These are phyloP conservation scores for Heliconius himera DNA, from an alignment of 1,140 invertebrate genomes.

Conservation along the genomic window DNA sequence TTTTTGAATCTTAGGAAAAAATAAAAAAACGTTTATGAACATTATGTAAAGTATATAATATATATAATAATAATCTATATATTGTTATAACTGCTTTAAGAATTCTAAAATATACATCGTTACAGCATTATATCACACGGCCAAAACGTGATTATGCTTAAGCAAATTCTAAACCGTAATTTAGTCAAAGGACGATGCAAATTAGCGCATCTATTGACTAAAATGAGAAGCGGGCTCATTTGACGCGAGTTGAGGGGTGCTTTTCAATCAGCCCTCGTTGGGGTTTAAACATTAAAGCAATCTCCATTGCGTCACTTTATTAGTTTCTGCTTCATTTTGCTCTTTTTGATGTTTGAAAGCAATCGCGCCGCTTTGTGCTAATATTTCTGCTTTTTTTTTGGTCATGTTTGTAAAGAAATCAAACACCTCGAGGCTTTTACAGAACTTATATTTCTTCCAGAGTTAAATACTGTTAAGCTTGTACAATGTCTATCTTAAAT, in stretches of 20 bases:
- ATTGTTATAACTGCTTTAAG: background rate
- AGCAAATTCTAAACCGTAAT: conserved; percentile 50
- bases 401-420: too few species aligned
- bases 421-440: too few species aligned
- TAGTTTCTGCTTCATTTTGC: conserved; percentile 74
- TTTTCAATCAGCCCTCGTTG: conserved; percentile 76
- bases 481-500: too few species aligned
- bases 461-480: too few species aligned
- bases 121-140: background rate
- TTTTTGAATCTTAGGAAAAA: background rate
- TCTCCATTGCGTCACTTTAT: conserved; percentile 76
- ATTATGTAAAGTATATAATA: background rate
- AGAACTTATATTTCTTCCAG: too few species aligned
- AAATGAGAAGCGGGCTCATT: conserved; percentile 72
- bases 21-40: background rate
- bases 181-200: conserved; percentile 74
- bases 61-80: too few species aligned
- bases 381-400: conserved; percentile 46
- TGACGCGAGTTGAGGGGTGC: conserved; percentile 61
- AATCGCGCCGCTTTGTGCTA: conserved; percentile 62
- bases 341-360: conserved; percentile 75
- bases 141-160: conserved; percentile 14
- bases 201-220: conserved; percentile 76
- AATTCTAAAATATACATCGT: background rate
- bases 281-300: conserved; percentile 78